phyloP scores from a whole-genome alignment of 2,888 invertebrate genomes.

The Caenorhabditis sp. region DNA sequence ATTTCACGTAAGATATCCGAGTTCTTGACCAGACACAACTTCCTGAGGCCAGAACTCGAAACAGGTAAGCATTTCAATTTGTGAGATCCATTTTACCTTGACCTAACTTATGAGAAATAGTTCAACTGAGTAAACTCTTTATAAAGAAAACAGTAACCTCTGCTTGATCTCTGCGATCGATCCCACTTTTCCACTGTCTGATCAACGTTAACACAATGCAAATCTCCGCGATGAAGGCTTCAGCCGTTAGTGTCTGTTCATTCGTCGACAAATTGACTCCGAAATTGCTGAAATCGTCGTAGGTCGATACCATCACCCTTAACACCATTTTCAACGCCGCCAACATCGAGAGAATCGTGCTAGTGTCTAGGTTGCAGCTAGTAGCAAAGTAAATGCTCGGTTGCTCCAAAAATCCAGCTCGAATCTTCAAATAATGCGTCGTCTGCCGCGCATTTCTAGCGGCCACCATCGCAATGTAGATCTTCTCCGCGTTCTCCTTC shows the following conservation, averaged over 20 bases:
- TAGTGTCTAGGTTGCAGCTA: not conserved
- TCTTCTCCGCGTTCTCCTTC: not conserved
- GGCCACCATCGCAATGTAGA: not conserved
- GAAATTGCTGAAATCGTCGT: not conserved
- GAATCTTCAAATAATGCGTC: not conserved
- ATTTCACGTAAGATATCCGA: no score
- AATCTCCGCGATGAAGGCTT: not conserved
- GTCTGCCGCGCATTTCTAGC: not conserved
- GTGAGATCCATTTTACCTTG: no score
- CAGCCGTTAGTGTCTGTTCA: not conserved
- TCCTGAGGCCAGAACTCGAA: no score
- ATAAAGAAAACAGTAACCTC: no score
- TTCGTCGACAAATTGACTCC: not conserved
- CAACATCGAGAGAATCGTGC: not conserved
- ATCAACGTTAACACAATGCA: not conserved
- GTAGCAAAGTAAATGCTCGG: not conserved
- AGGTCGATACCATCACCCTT: not conserved
- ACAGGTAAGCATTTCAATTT: no score
- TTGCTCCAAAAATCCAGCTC: not conserved
- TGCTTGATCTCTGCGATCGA: no score
- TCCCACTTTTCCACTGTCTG: not conserved
- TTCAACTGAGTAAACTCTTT: no score
- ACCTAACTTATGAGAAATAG: no score
- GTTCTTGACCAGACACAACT: no score
- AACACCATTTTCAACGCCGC: not conserved